Percentiles rank a stretch among this genome's conserved stretches.
phyloP scores from a whole-genome alignment of 2,797 vertebrate genomes.

The Catharus ustulatus region DNA sequence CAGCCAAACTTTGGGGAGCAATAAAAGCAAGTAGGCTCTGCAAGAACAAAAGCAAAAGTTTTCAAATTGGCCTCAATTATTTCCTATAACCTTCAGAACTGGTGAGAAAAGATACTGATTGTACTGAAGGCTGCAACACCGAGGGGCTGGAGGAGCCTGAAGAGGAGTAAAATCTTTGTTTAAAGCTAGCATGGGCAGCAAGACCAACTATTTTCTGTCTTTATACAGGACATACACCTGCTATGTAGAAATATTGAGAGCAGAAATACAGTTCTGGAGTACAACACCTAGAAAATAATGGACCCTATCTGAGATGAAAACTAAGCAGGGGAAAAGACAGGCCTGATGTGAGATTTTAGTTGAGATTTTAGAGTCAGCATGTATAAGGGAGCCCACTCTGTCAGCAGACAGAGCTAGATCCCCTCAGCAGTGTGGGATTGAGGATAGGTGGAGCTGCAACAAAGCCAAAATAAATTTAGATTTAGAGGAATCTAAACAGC shows the following conservation, averaged over 20 bases:
- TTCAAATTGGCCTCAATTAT: background rate
- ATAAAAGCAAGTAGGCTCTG: background rate
- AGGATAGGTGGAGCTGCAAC: background rate
- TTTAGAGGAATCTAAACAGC: background rate
- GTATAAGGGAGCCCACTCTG: background rate
- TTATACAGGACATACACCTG: background rate
- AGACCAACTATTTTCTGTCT: background rate
- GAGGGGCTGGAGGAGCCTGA: background rate
- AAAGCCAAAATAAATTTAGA: background rate
- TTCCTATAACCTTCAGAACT: background rate
- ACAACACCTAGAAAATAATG: background rate
- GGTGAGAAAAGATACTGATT: background rate
- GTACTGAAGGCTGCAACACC: background rate
- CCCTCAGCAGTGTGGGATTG: background rate
- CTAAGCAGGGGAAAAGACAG: background rate
- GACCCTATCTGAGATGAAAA: background rate
- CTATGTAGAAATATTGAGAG: background rate
- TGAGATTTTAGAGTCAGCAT: background rate
- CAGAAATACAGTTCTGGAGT: background rate
- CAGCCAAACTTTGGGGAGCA: background rate
- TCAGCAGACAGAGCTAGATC: background rate
- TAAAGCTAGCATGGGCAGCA: background rate
- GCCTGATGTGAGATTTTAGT: background rate
- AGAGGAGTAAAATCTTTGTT: background rate
- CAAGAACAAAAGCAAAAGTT: background rate